Conservation (phyloP, 2,888 invertebrate species). For the Ypsolopha sequella region DNA sequence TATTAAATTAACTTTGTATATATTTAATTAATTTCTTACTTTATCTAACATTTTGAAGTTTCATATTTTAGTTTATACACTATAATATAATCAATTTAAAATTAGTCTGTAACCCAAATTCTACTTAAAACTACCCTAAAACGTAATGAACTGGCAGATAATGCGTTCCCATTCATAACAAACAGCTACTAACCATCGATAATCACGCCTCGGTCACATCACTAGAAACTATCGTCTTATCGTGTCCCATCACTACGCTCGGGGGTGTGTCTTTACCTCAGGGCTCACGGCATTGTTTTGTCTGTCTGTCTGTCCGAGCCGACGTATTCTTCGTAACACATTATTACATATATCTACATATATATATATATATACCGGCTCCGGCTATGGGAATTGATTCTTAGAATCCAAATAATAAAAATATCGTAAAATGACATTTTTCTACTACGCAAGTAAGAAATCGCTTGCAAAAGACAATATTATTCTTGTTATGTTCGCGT, state of each 20-base stretch:
- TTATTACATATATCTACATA: neutral
- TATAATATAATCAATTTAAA: too few relatives aligned
- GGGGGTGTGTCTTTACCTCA: constrained; percentile 59
- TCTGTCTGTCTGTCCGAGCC: constrained; percentile 57
- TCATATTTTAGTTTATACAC: too few relatives aligned
- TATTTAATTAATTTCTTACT: too few relatives aligned
- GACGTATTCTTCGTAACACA: constrained; percentile 1
- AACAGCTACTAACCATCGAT: constrained; percentile 4
- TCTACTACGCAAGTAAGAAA: too few relatives aligned
- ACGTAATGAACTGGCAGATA: too few relatives aligned
- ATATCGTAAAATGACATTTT: neutral
- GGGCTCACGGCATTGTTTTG: constrained; percentile 60
- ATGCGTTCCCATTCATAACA: too few relatives aligned
- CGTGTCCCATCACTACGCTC: constrained; percentile 29
- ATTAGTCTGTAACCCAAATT: too few relatives aligned
- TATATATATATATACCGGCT: neutral
- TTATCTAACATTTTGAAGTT: too few relatives aligned
- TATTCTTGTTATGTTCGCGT: too few relatives aligned
- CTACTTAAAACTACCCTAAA: too few relatives aligned
- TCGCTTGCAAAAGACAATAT: too few relatives aligned
- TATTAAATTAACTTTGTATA: too few relatives aligned
- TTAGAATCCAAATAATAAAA: neutral
- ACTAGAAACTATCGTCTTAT: constrained; percentile 27
- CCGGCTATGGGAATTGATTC: neutral
- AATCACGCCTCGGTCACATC: constrained; percentile 18